phyloP scores from a whole-genome alignment of 1,140 invertebrate genomes.

The Halictus rubicundus region DNA sequence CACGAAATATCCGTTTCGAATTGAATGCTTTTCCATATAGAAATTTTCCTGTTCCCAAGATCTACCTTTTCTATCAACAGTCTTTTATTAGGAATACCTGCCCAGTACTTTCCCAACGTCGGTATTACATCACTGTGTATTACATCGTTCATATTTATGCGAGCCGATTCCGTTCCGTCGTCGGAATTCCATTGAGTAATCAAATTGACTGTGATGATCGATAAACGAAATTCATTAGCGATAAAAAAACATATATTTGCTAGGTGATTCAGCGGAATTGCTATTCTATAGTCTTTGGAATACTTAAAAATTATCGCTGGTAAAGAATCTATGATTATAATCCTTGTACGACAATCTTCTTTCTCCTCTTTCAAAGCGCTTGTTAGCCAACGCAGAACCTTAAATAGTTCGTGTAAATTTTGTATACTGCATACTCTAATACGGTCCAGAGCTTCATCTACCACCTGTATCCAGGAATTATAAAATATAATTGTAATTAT shows the following conservation, averaged over 20 bases:
- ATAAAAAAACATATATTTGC: constrained; percentile 82
- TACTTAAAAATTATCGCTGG: constrained; percentile 79
- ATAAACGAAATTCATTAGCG: constrained; percentile 78
- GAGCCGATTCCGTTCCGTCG: constrained; percentile 70
- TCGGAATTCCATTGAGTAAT: constrained; percentile 80
- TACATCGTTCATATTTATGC: constrained; percentile 28
- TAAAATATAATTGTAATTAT: too few species aligned
- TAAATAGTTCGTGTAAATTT: constrained; percentile 36
- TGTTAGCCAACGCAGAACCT: constrained; percentile 20
- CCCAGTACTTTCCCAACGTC: constrained; percentile 78
- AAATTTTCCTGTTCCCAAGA: constrained; percentile 67
- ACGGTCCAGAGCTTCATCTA: constrained; percentile 62
- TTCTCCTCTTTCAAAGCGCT: constrained; percentile 63
- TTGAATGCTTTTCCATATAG: constrained; percentile 75
- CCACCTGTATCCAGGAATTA: constrained; percentile 60
- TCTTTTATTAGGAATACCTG: constrained; percentile 73
- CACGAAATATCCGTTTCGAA: constrained; percentile 57
- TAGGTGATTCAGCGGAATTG: constrained; percentile 80
- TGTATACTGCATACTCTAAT: constrained; percentile 67
- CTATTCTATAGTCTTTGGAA: constrained; percentile 59
- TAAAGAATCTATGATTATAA: constrained; percentile 85
- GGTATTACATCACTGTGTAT: constrained; percentile 58
- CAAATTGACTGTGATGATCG: constrained; percentile 83
- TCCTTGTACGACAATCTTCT: constrained; percentile 65
- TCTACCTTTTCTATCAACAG: constrained; percentile 68